Percentiles rank a stretch among this genome's conserved stretches.
These are phyloP conservation scores for Thaumatotibia leucotreta DNA, from an alignment of 1,140 invertebrate genomes.

Conservation along the genomic window DNA sequence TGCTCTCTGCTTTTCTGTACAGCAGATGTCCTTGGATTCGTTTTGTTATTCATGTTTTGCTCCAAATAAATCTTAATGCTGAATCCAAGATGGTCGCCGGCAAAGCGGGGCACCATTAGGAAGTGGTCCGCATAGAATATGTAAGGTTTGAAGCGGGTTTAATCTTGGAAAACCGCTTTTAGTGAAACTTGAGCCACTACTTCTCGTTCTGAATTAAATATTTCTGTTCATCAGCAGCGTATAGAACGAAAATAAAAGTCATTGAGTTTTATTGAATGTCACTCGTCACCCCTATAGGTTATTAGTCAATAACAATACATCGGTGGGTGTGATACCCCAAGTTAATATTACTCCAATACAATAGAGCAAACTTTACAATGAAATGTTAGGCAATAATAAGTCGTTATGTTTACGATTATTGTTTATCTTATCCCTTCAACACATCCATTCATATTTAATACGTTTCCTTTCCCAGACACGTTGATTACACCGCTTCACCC, in stretches of 20 bases:
- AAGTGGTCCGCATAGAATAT: background rate
- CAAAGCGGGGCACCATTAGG: background rate
- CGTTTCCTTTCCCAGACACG: slow-evolving; percentile 13
- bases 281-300: background rate
- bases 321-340: background rate
- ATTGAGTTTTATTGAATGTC: background rate
- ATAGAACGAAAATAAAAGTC: background rate
- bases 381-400: background rate
- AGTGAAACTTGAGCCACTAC: background rate
- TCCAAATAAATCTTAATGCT: slow-evolving; percentile 17
- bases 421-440: slow-evolving; percentile 5
- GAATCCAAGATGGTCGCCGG: background rate
- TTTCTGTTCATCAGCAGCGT: background rate
- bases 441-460: slow-evolving; percentile 12
- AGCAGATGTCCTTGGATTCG: slow-evolving; percentile 60
- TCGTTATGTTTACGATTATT: slow-evolving; percentile 14
- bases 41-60: slow-evolving; percentile 69
- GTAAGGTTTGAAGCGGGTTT: background rate
- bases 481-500: slow-evolving; percentile 30
- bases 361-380: background rate
- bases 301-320: background rate
- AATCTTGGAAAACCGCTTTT: background rate
- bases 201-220: background rate
- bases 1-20: slow-evolving; percentile 43
- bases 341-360: background rate